These are phyloP conservation scores for Jordanella pulchra DNA, from an alignment of 2,797 vertebrate genomes.

Conservation along the genomic window DNA sequence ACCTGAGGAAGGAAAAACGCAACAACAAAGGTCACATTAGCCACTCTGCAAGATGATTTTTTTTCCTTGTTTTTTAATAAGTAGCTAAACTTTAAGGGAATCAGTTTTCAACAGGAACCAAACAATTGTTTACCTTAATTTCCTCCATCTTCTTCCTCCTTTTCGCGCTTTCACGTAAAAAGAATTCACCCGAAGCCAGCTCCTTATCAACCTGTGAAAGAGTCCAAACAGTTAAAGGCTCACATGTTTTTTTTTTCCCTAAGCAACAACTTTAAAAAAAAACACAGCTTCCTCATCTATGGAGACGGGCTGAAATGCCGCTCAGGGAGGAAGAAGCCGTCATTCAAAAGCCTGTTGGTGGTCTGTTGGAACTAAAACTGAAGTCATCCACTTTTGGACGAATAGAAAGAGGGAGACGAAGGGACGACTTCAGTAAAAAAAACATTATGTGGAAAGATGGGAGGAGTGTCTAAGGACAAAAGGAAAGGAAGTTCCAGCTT, in stretches of 20 bases:
- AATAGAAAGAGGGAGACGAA: too few species aligned
- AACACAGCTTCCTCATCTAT: not conserved
- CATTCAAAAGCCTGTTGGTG: not conserved
- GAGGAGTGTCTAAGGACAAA: not conserved
- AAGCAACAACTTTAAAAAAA: not conserved
- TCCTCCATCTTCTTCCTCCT: slow-evolving; percentile 88
- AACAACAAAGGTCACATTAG: slow-evolving; percentile 11
- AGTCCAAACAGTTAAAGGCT: not conserved
- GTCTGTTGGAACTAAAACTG: too few species aligned
- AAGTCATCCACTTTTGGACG: too few species aligned
- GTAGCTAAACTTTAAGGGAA: not conserved
- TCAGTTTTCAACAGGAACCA: not conserved
- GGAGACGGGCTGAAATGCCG: not conserved
- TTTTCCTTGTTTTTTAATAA: not conserved
- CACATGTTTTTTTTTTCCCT: too few species aligned
- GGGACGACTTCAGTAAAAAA: too few species aligned
- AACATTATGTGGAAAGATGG: too few species aligned
- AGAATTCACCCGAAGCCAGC: slow-evolving; percentile 93
- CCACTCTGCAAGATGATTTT: too few species aligned
- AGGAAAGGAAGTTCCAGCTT: not conserved
- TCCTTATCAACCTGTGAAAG: slow-evolving; percentile 88
- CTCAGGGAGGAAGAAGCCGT: too few species aligned
- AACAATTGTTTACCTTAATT: slow-evolving; percentile 83
- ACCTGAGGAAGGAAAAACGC: slow-evolving; percentile 65
- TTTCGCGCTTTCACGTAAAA: slow-evolving; percentile 91